These are phyloP conservation scores for Chelonia mydas DNA, from an alignment of 2,797 vertebrate genomes.

Conservation along the genomic window DNA sequence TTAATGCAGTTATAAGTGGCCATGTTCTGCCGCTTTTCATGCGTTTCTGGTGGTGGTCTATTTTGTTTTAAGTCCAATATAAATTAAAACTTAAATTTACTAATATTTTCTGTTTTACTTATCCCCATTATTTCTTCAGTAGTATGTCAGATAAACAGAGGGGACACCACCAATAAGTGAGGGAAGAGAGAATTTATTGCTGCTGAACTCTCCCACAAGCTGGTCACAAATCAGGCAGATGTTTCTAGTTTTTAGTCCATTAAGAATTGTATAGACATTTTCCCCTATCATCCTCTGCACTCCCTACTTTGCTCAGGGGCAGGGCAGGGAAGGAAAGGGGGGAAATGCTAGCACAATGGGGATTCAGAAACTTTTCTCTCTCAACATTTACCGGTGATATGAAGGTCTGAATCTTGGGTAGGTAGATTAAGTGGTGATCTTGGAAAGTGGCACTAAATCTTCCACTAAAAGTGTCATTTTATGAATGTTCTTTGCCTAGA, in stretches of 20 bases:
- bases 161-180: conserved; percentile 19
- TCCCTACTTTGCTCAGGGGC: conserved; percentile 43
- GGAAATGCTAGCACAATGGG: conserved; percentile 51
- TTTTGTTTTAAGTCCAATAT: conserved; percentile 22
- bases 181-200: conserved; percentile 67
- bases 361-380: conserved; percentile 39
- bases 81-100: not conserved
- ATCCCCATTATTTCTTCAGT: conserved; percentile 36
- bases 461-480: conserved; percentile 8
- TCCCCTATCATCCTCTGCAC: conserved; percentile 10
- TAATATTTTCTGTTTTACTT: conserved; percentile 43
- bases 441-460: conserved; percentile 41
- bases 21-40: not conserved
- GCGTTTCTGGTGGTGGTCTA: not conserved
- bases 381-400: not conserved
- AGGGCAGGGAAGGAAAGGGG: not conserved
- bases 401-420: conserved; percentile 42
- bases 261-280: conserved; percentile 68
- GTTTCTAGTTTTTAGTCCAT: conserved; percentile 63
- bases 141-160: conserved; percentile 42
- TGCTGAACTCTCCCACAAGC: conserved; percentile 60
- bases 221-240: conserved; percentile 74
- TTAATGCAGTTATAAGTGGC: not conserved
- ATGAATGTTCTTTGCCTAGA: conserved; percentile 7
- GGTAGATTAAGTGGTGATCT: conserved; percentile 16